phyloP scores from a whole-genome alignment of 1,140 invertebrate genomes.

The Drosophila mauritiana region DNA sequence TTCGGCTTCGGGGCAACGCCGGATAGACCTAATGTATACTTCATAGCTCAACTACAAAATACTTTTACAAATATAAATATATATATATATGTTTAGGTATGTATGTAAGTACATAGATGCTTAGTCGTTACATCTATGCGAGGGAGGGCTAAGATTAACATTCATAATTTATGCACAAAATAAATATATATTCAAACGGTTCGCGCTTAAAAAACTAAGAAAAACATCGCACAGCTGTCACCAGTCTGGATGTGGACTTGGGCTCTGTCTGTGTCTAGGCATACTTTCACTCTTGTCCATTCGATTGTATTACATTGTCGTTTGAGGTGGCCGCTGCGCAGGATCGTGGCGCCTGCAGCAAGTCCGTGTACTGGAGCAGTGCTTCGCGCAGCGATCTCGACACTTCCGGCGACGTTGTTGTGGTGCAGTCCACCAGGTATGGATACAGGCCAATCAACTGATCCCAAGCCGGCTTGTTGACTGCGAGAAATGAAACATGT shows the following conservation, averaged over 20 bases:
- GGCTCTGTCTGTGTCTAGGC: slow-evolving; percentile 7
- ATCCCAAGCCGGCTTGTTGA: slow-evolving; percentile 95
- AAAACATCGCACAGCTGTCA: slow-evolving; percentile 40
- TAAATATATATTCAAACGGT: slow-evolving; percentile 70
- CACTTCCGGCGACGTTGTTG: slow-evolving; percentile 90
- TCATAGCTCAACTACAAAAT: slow-evolving; percentile 62
- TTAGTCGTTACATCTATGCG: slow-evolving; percentile 32
- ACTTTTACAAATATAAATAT: slow-evolving; percentile 62
- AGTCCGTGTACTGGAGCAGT: slow-evolving; percentile 94
- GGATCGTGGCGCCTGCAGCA: slow-evolving; percentile 89
- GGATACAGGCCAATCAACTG: slow-evolving; percentile 96
- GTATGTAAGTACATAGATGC: slow-evolving; percentile 44
- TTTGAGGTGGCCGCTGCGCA: slow-evolving; percentile 20
- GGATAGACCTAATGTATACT: slow-evolving; percentile 9
- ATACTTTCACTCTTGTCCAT: slow-evolving; percentile 77
- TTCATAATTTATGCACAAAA: slow-evolving; percentile 71
- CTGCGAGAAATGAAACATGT: slow-evolving; percentile 83
- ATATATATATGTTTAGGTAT: slow-evolving; percentile 29
- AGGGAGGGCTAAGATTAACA: slow-evolving; percentile 52
- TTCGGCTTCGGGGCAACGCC: slow-evolving; percentile 13
- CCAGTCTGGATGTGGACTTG: slow-evolving; percentile 4
- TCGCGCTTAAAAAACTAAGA: slow-evolving; percentile 69
- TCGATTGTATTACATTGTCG: slow-evolving; percentile 73
- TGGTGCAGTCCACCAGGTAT: slow-evolving; percentile 94
- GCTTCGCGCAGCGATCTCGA: slow-evolving; percentile 93